Base-by-base conservation (phyloP, 2,113 vertebrate species). In the Polyodon spathula region DNA sequence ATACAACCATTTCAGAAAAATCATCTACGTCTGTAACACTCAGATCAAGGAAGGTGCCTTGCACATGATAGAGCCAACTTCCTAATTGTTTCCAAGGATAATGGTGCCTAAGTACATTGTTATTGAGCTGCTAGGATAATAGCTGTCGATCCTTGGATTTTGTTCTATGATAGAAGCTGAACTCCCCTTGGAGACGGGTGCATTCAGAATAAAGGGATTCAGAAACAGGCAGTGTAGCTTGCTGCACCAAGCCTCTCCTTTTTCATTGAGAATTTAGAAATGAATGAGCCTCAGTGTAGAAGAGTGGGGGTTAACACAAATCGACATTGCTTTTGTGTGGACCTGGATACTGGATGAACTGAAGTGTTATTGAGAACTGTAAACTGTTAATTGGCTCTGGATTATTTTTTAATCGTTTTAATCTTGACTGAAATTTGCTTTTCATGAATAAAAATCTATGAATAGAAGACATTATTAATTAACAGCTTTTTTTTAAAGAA, bases 21-120 rank as follows among this genome's bases (percentile, higher is more conserved):
- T 50, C 15, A 50, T 12, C 48, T 50, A 50, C 15, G 48, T 50
- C 48, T 50, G 48, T n/a, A 50, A 50, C 12, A 14, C 48, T 38
- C 48, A 63, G 17, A 63, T 62, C 69, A 63, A 57, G 60, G 54
- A 76, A 66, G 60, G 46, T 69, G 71, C 64, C 64, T 54, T 63
- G 66, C 42, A 41, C 27, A 27, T 61, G 56, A 61, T 65, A 63
- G 51, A 52, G 56, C 38, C 57, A 27, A 58, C 58, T 37, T 37
- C 16, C 64, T 68, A 60, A 61, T 44, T 69, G 65, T 63, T 41
- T 70, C 56, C 27, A 40, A 68, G 57, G 60, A 66, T 14, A 14
- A 61, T n/a, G 39, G 53, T 70, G 55, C 11, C 69, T 66, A 8
- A 68, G 63, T 66, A 59, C 63, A 40, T 40, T 57, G 50, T 17